A percentile compares a stretch with the other conserved stretches of the same genome.
phyloP scores from a whole-genome alignment of 2,888 invertebrate genomes.

The Dysmachus trigonus region DNA sequence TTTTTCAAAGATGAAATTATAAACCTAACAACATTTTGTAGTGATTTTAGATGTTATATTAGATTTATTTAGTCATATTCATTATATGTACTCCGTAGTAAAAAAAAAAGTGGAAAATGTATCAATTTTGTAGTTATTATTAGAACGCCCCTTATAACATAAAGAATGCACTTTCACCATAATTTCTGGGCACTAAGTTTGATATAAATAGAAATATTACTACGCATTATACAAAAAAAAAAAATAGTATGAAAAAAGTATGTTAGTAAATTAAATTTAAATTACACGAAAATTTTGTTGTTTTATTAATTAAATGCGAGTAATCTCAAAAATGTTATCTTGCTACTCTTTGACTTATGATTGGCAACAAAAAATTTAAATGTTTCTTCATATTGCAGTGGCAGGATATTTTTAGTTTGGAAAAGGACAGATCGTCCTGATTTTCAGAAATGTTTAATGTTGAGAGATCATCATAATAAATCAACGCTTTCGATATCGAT shows the following conservation, averaged over 20 bases:
- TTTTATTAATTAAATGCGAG: background rate
- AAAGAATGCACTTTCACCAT: constrained; percentile 11
- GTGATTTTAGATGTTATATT: constrained; percentile 7
- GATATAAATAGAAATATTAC: background rate
- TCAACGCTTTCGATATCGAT: no score
- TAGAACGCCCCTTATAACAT: background rate
- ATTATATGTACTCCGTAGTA: background rate
- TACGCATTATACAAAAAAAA: background rate
- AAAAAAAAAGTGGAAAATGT: background rate
- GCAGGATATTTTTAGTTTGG: no score
- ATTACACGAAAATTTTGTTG: background rate
- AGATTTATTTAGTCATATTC: constrained; percentile 36
- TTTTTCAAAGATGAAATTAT: background rate
- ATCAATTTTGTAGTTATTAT: background rate
- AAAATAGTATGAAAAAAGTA: background rate
- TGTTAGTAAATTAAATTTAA: constrained; percentile 14
- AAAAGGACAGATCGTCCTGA: no score
- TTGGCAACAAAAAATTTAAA: no score
- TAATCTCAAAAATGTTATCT: no score
- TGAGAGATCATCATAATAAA: no score
- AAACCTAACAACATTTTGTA: background rate
- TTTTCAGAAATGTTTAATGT: no score
- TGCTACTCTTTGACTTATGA: no score
- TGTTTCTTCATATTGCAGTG: no score
- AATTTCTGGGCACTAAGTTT: constrained; percentile 22